A percentile compares a stretch with the other conserved stretches of the same genome.
phyloP scores from a whole-genome alignment of 2,888 invertebrate species.

The Flabesymbios commensalis region DNA sequence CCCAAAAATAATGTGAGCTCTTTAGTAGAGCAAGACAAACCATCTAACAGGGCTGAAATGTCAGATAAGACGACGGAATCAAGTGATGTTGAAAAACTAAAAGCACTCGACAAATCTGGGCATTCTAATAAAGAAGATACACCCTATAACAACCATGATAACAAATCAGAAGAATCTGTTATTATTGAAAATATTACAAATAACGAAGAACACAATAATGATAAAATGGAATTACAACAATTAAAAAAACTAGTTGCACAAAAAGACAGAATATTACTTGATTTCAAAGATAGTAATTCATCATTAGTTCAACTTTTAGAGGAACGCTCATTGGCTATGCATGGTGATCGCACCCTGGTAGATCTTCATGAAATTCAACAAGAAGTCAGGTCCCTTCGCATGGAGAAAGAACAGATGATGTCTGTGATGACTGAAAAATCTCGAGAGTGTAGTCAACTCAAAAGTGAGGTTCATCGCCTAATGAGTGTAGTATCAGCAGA shows the following conservation, averaged over 20 bases:
- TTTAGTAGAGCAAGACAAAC: too few relatives aligned
- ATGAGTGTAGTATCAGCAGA: conserved; percentile 59
- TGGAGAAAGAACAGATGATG: conserved; percentile 57
- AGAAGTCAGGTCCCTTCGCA: conserved; percentile 45
- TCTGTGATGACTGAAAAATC: conserved; percentile 61
- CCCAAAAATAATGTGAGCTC: too few relatives aligned
- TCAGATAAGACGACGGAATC: too few relatives aligned
- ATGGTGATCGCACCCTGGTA: conserved; percentile 41
- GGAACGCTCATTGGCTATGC: conserved; percentile 39
- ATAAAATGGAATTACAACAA: conserved; percentile 38
- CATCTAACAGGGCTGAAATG: too few relatives aligned
- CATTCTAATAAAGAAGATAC: too few relatives aligned
- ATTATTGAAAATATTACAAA: too few relatives aligned
- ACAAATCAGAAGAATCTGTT: too few relatives aligned
- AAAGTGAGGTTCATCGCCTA: conserved; percentile 58
- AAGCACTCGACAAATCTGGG: too few relatives aligned
- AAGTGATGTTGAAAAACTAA: too few relatives aligned
- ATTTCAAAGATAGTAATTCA: conserved; percentile 51
- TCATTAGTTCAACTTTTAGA: conserved; percentile 53
- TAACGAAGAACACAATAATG: too few relatives aligned
- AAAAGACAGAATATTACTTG: conserved; percentile 51
- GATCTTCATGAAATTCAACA: conserved; percentile 50
- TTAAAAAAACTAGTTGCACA: conserved; percentile 42
- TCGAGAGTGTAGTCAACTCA: conserved; percentile 57
- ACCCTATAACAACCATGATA: too few relatives aligned